A percentile compares a stretch with the other conserved stretches of the same genome.
Evolutionary conservation across 2,888 invertebrate species (phyloP).

Genomic region (Pseudococcus jackbeardsleyi): DNA sequence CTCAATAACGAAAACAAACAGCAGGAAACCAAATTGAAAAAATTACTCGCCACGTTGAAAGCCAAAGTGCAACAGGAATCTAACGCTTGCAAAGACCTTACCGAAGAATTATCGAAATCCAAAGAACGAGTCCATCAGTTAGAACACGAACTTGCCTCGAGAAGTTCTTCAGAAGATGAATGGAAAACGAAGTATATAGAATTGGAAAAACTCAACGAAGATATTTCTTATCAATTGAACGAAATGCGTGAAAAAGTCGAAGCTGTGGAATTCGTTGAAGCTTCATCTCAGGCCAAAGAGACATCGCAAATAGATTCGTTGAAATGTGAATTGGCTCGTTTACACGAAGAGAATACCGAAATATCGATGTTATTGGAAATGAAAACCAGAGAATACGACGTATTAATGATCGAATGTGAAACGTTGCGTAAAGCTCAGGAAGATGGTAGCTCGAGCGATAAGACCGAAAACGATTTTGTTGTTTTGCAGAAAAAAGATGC

Average conservation of each 20-base stretch:
- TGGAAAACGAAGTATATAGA: constrained; percentile 9
- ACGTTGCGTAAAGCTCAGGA: constrained; percentile 16
- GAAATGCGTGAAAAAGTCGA: constrained; percentile 44
- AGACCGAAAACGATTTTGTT: constrained; percentile 60
- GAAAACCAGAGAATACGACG: constrained; percentile 50
- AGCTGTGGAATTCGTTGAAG: background rate
- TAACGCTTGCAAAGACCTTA: constrained; percentile 22
- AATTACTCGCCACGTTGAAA: constrained; percentile 35
- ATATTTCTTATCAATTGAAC: constrained; percentile 6
- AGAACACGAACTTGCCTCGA: constrained; percentile 13
- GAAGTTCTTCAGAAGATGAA: background rate
- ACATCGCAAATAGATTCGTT: background rate
- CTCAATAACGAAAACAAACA: constrained; percentile 12
- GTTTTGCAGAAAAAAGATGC: constrained; percentile 53
- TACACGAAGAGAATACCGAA: constrained; percentile 15
- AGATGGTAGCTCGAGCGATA: constrained; percentile 53
- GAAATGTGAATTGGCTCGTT: background rate
- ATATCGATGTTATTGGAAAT: constrained; percentile 38
- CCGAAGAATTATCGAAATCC: constrained; percentile 46
- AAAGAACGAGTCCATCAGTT: constrained; percentile 33
- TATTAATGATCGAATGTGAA: constrained; percentile 4
- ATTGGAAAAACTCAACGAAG: constrained; percentile 48
- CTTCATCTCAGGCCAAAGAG: background rate
- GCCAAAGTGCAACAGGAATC: constrained; percentile 49
- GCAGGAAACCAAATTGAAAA: constrained; percentile 51